Evolutionary conservation across 2,888 invertebrate genomes (phyloP).

Genomic region (Orthosia gothica): DNA sequence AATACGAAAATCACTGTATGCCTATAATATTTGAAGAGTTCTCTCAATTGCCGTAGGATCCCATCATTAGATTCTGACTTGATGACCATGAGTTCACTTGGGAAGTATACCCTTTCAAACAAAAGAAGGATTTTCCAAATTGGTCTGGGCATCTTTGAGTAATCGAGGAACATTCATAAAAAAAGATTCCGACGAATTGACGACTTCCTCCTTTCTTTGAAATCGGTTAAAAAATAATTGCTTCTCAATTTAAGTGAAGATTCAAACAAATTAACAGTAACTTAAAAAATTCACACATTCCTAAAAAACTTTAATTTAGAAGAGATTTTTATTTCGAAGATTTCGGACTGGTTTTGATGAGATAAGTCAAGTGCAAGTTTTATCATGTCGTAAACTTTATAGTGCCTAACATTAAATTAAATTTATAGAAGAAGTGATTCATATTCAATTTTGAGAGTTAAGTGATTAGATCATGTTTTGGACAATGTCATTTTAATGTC

Average conservation of each 20-base stretch:
- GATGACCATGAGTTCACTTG: no score
- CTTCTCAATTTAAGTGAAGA: neutral
- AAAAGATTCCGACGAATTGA: no score
- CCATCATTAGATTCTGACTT: no score
- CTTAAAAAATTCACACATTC: neutral
- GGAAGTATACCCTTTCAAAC: no score
- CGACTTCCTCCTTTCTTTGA: no score
- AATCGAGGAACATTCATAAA: no score
- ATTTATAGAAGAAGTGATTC: slow-evolving; percentile 43
- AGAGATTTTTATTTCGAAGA: slow-evolving; percentile 8
- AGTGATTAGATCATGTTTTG: slow-evolving; percentile 44
- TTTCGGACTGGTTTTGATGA: slow-evolving; percentile 21
- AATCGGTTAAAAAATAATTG: neutral
- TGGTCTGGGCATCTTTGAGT: no score
- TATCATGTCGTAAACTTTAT: slow-evolving; percentile 46
- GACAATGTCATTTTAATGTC: slow-evolving; percentile 51
- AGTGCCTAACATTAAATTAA: slow-evolving; percentile 28
- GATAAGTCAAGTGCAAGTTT: slow-evolving; percentile 29
- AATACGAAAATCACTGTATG: no score
- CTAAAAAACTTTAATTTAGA: neutral
- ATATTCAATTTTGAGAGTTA: slow-evolving; percentile 49
- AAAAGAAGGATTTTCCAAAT: no score
- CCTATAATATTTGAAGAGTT: no score
- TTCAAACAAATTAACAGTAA: neutral
- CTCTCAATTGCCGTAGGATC: no score